A percentile compares a stretch with the other conserved stretches of the same genome.
These are phyloP conservation scores for Bradypus variegatus DNA, from an alignment of 2,797 vertebrate species.

Conservation along the genomic window DNA sequence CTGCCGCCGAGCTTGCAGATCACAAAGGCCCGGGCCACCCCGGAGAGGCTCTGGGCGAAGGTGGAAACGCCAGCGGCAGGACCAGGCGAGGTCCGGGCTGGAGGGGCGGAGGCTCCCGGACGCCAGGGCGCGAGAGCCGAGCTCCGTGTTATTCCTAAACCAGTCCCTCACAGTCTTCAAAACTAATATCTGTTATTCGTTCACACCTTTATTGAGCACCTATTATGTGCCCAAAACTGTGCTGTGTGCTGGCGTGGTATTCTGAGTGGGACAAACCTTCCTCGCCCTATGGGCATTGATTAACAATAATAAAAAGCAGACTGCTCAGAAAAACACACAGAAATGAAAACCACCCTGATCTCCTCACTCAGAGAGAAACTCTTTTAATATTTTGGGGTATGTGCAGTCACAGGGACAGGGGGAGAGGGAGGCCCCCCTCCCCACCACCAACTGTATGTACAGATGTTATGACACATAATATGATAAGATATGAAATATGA, in stretches of 20 bases:
- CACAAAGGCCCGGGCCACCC: background rate
- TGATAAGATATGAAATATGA: background rate
- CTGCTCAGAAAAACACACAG: background rate
- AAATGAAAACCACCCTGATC: background rate
- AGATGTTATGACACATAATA: background rate
- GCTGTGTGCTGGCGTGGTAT: background rate
- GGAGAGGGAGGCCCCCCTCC: background rate
- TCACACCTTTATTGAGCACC: background rate
- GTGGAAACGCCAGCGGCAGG: background rate
- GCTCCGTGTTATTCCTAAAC: background rate
- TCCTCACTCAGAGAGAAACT: background rate
- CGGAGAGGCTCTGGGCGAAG: background rate
- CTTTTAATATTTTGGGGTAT: background rate
- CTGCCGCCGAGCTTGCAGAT: background rate
- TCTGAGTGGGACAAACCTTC: background rate
- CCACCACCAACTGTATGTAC: rapidly evolving
- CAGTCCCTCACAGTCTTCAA: background rate
- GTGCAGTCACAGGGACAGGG: background rate
- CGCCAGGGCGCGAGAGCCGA: background rate
- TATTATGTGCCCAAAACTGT: background rate
- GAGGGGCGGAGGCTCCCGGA: background rate
- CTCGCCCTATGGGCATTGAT: background rate
- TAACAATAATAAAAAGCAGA: background rate
- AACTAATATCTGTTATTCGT: background rate
- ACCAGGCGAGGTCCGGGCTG: background rate